Evolutionary conservation across 1,140 invertebrate species (phyloP).

Genomic region (Nomia melanderi): DNA sequence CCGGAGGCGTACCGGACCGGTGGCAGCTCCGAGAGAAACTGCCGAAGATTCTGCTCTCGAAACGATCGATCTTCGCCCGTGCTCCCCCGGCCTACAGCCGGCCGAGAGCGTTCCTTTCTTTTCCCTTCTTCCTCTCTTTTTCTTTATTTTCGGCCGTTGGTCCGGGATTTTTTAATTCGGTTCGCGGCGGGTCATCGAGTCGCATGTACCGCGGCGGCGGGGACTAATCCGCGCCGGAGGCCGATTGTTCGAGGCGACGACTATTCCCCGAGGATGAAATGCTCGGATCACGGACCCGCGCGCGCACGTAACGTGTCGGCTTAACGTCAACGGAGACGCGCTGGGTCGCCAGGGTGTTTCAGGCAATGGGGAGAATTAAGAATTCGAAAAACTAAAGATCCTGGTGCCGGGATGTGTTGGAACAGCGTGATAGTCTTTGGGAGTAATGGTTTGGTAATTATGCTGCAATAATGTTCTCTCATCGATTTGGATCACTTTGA

Average conservation of each 20-base stretch:
- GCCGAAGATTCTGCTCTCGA: slow-evolving; percentile 53
- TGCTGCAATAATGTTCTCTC: too few species aligned
- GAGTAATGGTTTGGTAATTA: too few species aligned
- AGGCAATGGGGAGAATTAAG: too few species aligned
- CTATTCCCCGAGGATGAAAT: slow-evolving; percentile 17
- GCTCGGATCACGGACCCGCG: slow-evolving; percentile 39
- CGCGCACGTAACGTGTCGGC: slow-evolving; percentile 66
- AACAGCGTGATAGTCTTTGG: too few species aligned
- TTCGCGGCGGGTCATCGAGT: neutral
- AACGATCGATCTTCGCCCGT: slow-evolving; percentile 54
- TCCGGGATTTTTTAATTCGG: slow-evolving; percentile 14
- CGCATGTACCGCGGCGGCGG: neutral
- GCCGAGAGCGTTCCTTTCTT: neutral
- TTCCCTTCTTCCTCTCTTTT: neutral
- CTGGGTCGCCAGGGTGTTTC: too few species aligned
- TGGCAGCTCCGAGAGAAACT: slow-evolving; percentile 49
- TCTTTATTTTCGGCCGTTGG: neutral
- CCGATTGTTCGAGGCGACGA: slow-evolving; percentile 42
- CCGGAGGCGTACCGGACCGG: slow-evolving; percentile 4
- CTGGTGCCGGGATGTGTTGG: too few species aligned
- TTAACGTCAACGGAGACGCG: slow-evolving; percentile 68
- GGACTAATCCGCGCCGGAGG: slow-evolving; percentile 47
- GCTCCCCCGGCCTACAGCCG: slow-evolving; percentile 13
- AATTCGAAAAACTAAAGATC: too few species aligned
- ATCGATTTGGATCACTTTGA: too few species aligned